Base-by-base conservation (phyloP, 2,888 invertebrate species). In the Microplitis deprimator region DNA sequence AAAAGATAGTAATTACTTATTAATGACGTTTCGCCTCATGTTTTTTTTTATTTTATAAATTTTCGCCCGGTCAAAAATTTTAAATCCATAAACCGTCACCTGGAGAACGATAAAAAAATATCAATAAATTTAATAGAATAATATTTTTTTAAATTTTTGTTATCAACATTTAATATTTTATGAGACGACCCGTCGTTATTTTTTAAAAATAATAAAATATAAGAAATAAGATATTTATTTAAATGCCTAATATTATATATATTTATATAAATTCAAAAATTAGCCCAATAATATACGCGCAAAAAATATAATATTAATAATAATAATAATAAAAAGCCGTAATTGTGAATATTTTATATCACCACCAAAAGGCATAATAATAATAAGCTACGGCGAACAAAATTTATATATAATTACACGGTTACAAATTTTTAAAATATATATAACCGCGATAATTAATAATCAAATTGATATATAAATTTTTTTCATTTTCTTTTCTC, bases 11-110 rank as follows among this genome's bases (percentile, higher is more conserved):
- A 29, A 29, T 29, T 29, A 29, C 29, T 29, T 77, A 75, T 73
- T 79, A 78, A 79, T 72, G 71, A 76, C 76, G 75, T 61, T 75
- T 72, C 79, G 77, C 71, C 62, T 75, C 17, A 65, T 79, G 68
- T 78, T 77, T 67, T 50, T 75, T 71, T 68, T 77, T 13, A 50
- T 50, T 50, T 50, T 8, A 50, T 50, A 50, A 50, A 29, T 4
- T 50, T 50, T 5, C 50, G 50, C 50, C 13, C 13, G 13, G 8
- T 50, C 13, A 50, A 13, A 50, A 50, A 13, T 50, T 13, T 13
- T 0, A 29, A 4, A 29, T 50, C 50, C 13, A 50, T 50, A 50
- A 50, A 50, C 50, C 50, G 13, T 50, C 50, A 50, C 50, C 50
- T 50, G 50, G 50, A 50, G 50, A 50, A 50, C 50, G 50, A 50